Evolutionary conservation across 2,888 invertebrate genomes (phyloP).

Genomic region (Agrilus cyanescens): DNA sequence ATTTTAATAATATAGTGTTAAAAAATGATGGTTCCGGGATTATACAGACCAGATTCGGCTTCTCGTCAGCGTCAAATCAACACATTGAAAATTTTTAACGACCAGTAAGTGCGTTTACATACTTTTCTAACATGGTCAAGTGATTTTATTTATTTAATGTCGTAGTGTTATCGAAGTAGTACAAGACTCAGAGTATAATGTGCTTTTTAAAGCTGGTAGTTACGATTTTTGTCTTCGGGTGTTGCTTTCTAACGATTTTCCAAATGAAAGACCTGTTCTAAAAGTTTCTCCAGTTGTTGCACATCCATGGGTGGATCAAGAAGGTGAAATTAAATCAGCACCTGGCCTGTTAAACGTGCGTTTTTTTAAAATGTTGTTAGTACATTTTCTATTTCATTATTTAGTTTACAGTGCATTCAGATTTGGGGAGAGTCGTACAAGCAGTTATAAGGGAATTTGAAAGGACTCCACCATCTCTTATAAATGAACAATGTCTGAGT

Average conservation of each 20-base stretch:
- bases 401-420: conserved; percentile 64
- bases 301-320: conserved; percentile 61
- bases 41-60: conserved; percentile 45
- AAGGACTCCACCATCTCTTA: conserved; percentile 45
- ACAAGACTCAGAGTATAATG: conserved; percentile 60
- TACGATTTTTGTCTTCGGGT: conserved; percentile 56
- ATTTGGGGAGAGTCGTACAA: conserved; percentile 69
- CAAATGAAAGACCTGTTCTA: conserved; percentile 60
- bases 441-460: conserved; percentile 70
- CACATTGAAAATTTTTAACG: conserved; percentile 72
- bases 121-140: background rate
- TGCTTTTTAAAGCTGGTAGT: conserved; percentile 54
- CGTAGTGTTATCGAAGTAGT: conserved; percentile 56
- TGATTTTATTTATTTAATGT: conserved; percentile 10
- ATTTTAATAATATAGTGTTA: no score
- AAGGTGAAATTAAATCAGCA: conserved; percentile 58
- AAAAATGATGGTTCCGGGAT: conserved; percentile 41
- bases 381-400: conserved; percentile 15
- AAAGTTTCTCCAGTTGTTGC: conserved; percentile 52
- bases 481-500: conserved; percentile 15
- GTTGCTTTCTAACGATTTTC: conserved; percentile 56
- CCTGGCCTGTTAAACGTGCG: conserved; percentile 63
- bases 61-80: conserved; percentile 63
- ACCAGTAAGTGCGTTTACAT: conserved; percentile 47
- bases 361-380: conserved; percentile 6